Evolutionary conservation across 2,113 vertebrate genomes (phyloP), one percentile per base, ranked within the genome.

Genomic region (Pogonocichla stellata): DNA sequence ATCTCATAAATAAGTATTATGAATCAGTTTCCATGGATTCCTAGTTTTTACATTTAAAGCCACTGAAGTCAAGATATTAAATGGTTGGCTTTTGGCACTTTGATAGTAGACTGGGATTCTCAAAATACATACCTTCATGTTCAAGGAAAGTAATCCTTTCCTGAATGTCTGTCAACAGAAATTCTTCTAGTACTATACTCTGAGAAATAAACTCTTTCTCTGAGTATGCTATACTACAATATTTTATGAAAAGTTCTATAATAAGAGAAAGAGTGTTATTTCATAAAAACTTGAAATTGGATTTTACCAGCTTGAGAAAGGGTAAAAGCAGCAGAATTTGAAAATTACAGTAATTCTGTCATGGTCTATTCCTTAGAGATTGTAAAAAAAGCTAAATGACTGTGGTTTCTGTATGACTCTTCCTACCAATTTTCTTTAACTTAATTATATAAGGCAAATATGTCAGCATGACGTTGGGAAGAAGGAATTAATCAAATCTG

Each of bases 281-380:
- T 77, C 40, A 61, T 54, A 80, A 80, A 88, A 85, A 40, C 8
- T 65, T 62, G 7, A 6, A 56, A 85, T 36, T 79, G 57, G 45
- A 79, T 86, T 91, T 94, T 79, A 60, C 31, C 12, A 75, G 15
- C 67, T 71, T 90, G 43, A 70, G 65, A 95, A 86, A 86, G 29
- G 42, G 19, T 34, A 81, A 58, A 84, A 81, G 53, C 69, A 60
- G 48, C 17, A 72, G 43, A 64, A 11, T 91, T 75, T 82, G 58
- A 94, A 94, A 94, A 94, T 88, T 67, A 53, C 48, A 65, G 78
- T 75, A 91, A 85, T 90, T 92, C 34, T 67, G 26, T 87, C 20
- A 14, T 72, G 40, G 19, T 77, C 62, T 72, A 1, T 82, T 48
- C 53, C 17, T 91, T 69, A 57, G 70, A 51, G 85, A 85, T 5